Base-by-base conservation (phyloP, 2,113 vertebrate genomes). In the Procapra przewalskii region DNA sequence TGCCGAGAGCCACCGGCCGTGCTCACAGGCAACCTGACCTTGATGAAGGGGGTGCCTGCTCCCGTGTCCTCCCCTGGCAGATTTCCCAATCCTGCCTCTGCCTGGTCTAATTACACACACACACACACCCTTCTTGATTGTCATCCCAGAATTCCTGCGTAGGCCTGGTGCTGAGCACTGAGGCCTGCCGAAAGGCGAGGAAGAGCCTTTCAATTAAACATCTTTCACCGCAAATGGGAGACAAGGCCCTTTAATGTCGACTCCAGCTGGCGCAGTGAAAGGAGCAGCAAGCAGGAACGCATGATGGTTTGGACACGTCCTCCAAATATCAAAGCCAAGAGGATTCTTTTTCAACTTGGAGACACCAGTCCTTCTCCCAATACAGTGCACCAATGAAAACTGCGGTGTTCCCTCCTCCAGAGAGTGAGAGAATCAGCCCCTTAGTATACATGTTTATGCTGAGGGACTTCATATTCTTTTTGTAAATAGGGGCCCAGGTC, bases 141-240 rank as follows among this genome's bases (percentile, higher is more conserved):
- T 4, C 6, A 2, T 11, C 59, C 92, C 71, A 8, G 36, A 33
- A 64, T 5, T 40, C 55, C 9, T 4, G 16, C 1, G 9, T 3
- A 27, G 55, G 9, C 9, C 55, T 11, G 15, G 19, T 25, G 31
- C 25, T 29, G 62, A 84, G 82, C 3, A 5, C 50, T 2, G 19
- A 48, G 21, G 43, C 29, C 45, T 7, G 6, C 55, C 14, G 7
- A 7, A 16, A 8, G 2, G 5, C 15, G 14, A 33, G 23, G 31
- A 12, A 80, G 33, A 55, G 52, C 84, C 95, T 96, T 95, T 92
- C 96, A 94, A 48, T 64, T 94, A 92, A 85, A 60, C 77, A 60
- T 77, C 36, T 95, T 85, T 90, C 29, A 13, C 15, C 48, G 55
- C 75, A 97, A 85, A 60, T 1, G 90, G 82, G 25, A 62, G 90